Evolutionary conservation across 2,113 vertebrate genomes (phyloP).

Genomic region (Carassius carassius): DNA sequence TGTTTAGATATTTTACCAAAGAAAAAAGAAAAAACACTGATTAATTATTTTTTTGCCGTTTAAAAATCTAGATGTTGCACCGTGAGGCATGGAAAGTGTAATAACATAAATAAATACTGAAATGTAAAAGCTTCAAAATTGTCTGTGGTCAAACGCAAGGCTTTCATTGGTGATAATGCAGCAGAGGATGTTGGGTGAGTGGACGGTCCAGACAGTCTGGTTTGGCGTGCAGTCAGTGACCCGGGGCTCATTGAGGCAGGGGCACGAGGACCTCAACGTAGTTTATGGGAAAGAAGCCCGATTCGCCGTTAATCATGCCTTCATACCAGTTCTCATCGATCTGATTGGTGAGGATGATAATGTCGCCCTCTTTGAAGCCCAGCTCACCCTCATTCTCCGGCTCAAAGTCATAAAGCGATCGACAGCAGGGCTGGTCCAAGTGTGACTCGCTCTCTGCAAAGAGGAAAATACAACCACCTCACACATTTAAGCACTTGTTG

Average conservation of each 20-base stretch:
- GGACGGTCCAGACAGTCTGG: constrained; percentile 10
- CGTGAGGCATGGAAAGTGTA: constrained; percentile 57
- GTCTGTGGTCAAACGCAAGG: constrained; percentile 75
- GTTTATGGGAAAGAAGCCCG: constrained; percentile 94
- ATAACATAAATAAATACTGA: constrained; percentile 83
- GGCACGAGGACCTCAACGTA: constrained; percentile 91
- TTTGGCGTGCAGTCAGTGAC: not conserved
- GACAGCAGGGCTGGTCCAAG: constrained; percentile 90
- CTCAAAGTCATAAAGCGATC: constrained; percentile 91
- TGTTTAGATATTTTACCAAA: constrained; percentile 10
- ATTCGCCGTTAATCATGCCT: constrained; percentile 86
- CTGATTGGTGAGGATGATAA: constrained; percentile 93
- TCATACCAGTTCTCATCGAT: constrained; percentile 98
- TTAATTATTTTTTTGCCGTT: not conserved
- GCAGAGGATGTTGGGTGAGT: constrained; percentile 66
- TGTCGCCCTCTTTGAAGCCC: constrained; percentile 92
- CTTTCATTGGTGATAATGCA: constrained; percentile 75
- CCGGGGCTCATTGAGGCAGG: constrained; percentile 81
- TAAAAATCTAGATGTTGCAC: not conserved
- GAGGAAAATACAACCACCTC: not conserved
- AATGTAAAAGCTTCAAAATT: constrained; percentile 73
- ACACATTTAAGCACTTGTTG: not conserved
- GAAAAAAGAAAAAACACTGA: constrained; percentile 11
- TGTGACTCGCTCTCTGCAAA: constrained; percentile 77
- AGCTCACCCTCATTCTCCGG: constrained; percentile 94